Evolutionary conservation across 2,888 invertebrate genomes (phyloP), one percentile per base, ranked within the genome.

Genomic region (Calephelis perditalis): DNA sequence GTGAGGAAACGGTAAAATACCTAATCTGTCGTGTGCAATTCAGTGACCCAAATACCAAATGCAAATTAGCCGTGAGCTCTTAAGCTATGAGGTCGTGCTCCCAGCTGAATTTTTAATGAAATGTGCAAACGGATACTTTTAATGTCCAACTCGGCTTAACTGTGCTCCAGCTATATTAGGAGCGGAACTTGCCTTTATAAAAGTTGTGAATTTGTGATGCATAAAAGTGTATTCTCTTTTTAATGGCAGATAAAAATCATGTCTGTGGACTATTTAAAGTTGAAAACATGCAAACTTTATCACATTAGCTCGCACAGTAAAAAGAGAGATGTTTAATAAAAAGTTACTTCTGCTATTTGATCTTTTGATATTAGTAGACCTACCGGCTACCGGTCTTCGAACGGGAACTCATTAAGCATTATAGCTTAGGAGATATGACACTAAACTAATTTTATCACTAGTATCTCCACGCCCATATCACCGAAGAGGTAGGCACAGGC

Each of bases 51-150:
- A 49, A 8, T 9, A n/a, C 4, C 49, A 6, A 5, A 9, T 9
- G 35, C 15, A 52, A 52, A 52, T 52, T 52, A 2, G 35, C 7
- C 6, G 10, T 26, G 10, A 52, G 6, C 49, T 52, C 49, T 52
- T 52, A 9, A 10, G 6, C 2, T 52, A 35, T 76, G 74, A 77
- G 73, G 76, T 79, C 77, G 75, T 74, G 74, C 77, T 79, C 76
- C 75, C 72, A 60, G 75, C 78, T 78, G 69, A 78, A 77, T 77
- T 79, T 82, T 83, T 81, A 81, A 81, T 82, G 80, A 75, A 80
- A 81, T 77, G 78, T 76, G 74, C 77, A 79, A 78, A 75, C 72
- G 70, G 70, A 73, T 72, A 73, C 73, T 82, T 94, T 77, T 73
- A 76, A 76, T 74, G 77, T 73, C 69, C 65, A 67, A 71, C 71